Base-by-base conservation (phyloP, 1,140 invertebrate genomes). In the Eumeta japonica region DNA sequence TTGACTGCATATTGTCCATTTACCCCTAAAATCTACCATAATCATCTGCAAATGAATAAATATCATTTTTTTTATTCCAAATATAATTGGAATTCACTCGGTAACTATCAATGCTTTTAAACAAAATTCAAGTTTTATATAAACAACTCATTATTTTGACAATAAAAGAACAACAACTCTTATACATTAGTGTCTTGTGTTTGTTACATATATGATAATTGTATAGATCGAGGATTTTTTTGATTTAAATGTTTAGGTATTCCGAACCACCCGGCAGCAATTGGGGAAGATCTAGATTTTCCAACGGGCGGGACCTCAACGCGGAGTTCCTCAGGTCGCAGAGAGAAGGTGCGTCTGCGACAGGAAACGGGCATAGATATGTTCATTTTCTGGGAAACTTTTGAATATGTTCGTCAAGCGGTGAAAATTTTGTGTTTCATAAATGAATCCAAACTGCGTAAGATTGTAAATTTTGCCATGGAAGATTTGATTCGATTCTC, bases 221-320 rank as follows among this genome's bases (percentile, higher is more conserved):
- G 5, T 5, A 7, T 7, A 24, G 5, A n/a, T 24, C n/a, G 20
- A 7, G 5, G 5, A 7, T 24, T 24, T 24, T 10, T 18, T 34
- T 28, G 24, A 16, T 28, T n/a, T n/a, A n/a, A n/a, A n/a, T n/a
- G n/a, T 35, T 1, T 45, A 73, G 72, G 29, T 70, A 65, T 29
- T 54, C 62, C 0, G 62, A 63, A 10, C 48, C 58, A 10, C 28
- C 51, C 0, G 36, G 50, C 3, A 49, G 55, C 10, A 37, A 55
- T 12, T 74, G 63, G 64, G 66, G 74, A 1, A 46, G 58, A 3
- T 57, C 68, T 4, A 52, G 70, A n/a, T 70, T 74, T 48, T 66
- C 61, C 11, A 73, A 66, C 51, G 63, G 68, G 1, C 43, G 68
- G 2, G 70, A 76, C 29, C 37, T 66, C 38, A 76, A 72, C 45